Evolutionary conservation across 37 sponge, comb jelly and placozoan genomes (phyloP), one percentile per base, ranked within the genome.

Genomic region (Beroe forskalii): DNA sequence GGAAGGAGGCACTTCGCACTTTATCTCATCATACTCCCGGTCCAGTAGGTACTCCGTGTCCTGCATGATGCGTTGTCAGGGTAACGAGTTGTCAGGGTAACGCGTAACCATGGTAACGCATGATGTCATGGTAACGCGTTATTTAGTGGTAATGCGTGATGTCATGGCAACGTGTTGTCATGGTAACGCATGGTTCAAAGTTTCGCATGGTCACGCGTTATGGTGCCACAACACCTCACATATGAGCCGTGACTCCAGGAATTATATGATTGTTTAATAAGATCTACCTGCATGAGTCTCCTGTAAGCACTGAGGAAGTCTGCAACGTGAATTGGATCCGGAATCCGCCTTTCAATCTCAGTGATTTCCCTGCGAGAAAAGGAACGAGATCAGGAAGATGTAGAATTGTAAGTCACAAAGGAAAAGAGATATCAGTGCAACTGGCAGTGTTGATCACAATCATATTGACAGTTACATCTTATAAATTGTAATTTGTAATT

Each of bases 291-390:
- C 86, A 80, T 80, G 4, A 80, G 55, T 24, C 86, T 9, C 3
- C 86, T 3, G 28, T 80, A 80, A 1, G 22, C n/a, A 3, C 55
- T 80, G 1, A 80, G 44, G 55, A 80, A 80, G 86, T 80, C 86
- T 6, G 86, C 86, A 3, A 80, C 86, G 44, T 44, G 86, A 23
- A 80, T 80, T 19, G 86, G 86, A n/a, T 80, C 86, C 4, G 86
- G 86, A 0, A 44, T 43, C 28, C 44, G 0, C 4, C 55, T 41
- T 23, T 69, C 72, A 9, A 69, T 69, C 17, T 69, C 72, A 27
- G 72, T 27, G 19, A 69, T 69, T 35, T 69, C 72, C 27, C 72
- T 69, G 72, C n/a, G n/a, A n/a, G n/a, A n/a, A n/a, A n/a, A n/a
- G n/a, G n/a, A n/a, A n/a, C n/a, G n/a, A n/a, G n/a, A n/a, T n/a